phyloP scores from a whole-genome alignment of 2,888 invertebrate genomes.

The Perizoma affinitatum region DNA sequence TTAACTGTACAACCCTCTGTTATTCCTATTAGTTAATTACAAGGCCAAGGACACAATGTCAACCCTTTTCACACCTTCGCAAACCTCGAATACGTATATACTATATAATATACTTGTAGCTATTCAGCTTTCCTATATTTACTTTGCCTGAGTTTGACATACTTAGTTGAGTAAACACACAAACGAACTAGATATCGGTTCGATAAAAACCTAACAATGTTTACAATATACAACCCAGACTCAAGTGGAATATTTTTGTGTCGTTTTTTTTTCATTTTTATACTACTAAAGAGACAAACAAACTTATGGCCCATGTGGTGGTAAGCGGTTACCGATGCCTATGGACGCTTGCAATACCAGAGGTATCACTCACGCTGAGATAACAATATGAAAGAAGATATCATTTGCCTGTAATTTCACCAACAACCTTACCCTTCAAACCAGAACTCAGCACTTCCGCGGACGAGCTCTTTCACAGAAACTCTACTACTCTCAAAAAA shows the following conservation, averaged over 20 bases:
- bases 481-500: no score
- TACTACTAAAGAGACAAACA: no score
- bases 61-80: constrained; percentile 40
- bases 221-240: constrained; percentile 22
- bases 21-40: constrained; percentile 32
- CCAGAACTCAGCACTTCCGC: no score
- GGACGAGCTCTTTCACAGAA: no score
- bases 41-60: constrained; percentile 37
- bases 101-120: constrained; percentile 23
- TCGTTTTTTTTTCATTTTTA: background rate
- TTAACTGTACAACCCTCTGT: constrained; percentile 12
- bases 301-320: background rate
- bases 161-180: constrained; percentile 24
- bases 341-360: no score
- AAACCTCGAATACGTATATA: constrained; percentile 30
- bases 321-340: no score
- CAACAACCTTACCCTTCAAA: no score
- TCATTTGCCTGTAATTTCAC: no score
- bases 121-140: constrained; percentile 32
- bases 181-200: constrained; percentile 21
- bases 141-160: constrained; percentile 18
- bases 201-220: constrained; percentile 31
- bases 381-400: no score
- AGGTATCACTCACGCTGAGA: no score
- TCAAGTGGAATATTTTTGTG: constrained; percentile 15